Evolutionary conservation across 2,113 vertebrate species (phyloP).

Genomic region (Etheostoma spectabile): DNA sequence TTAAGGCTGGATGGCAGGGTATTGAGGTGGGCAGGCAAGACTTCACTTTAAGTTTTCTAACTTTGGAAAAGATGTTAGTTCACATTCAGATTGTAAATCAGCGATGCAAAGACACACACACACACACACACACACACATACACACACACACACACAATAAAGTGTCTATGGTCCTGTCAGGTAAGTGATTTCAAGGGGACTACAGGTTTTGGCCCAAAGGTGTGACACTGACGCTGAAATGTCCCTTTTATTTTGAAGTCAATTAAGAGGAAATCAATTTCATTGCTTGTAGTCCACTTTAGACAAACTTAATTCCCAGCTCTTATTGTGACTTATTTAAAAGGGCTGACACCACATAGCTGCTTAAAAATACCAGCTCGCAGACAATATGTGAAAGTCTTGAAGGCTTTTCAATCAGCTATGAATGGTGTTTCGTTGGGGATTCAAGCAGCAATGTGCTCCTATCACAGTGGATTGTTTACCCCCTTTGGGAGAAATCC

Average conservation of each 20-base stretch:
- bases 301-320: background rate
- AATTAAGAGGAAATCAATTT: slow-evolving; percentile 27
- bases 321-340: slow-evolving; percentile 17
- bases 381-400: slow-evolving; percentile 30
- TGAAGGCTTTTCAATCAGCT: slow-evolving; percentile 50
- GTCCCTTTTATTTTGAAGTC: background rate
- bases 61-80: slow-evolving; percentile 33
- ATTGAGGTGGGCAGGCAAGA: slow-evolving; percentile 22
- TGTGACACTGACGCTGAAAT: slow-evolving; percentile 5
- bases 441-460: slow-evolving; percentile 42
- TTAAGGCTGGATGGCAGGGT: slow-evolving; percentile 40
- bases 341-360: slow-evolving; percentile 24
- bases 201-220: background rate
- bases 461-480: slow-evolving; percentile 50
- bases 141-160: background rate
- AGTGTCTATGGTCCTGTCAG: background rate
- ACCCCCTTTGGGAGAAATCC: slow-evolving; percentile 55
- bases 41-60: slow-evolving; percentile 41
- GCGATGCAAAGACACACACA: background rate
- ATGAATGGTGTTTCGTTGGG: slow-evolving; percentile 47
- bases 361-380: slow-evolving; percentile 36
- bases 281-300: slow-evolving; percentile 18
- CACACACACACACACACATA: too few species aligned
- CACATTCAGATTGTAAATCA: slow-evolving; percentile 31
- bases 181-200: background rate